Base-by-base conservation (phyloP, 2,113 vertebrate species). In the Hydropotes inermis region DNA sequence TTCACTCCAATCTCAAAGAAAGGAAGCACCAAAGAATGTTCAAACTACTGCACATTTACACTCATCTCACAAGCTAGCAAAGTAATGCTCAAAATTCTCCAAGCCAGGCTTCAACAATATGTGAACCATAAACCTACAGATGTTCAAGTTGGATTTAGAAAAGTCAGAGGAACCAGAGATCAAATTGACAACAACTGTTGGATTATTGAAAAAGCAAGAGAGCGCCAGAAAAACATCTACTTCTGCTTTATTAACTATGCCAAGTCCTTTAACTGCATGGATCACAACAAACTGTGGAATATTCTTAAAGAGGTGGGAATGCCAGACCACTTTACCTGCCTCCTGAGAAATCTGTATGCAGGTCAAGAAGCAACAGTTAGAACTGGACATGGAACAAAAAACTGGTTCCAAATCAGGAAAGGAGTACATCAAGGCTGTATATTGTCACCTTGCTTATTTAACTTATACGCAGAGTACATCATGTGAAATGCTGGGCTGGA, bases 11-110 rank as follows among this genome's bases (percentile, higher is more conserved):
- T 67, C 64, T 4, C 3, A 67, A 67, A 67, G 64, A 67, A 67
- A 67, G 64, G 64, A 3, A 67, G n/a, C 19, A 8, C 33, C 64
- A 67, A 67, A n/a, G 8, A n/a, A 67, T 5, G 16, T 5, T 67
- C 33, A 67, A 67, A n/a, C 0, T 9, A n/a, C 8, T 0, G 4
- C 8, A 67, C 16, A 67, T 5, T n/a, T 67, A 16, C 16, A 19
- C 16, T 67, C 33, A 67, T 67, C 2, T 67, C 33, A n/a, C 33
- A n/a, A 2, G 16, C 3, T 67, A n/a, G 60, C 3, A 16, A 64
- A 64, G 64, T n/a, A 67, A n/a, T 67, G 8, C n/a, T 67, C 16
- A n/a, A 67, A n/a, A n/a, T n/a, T 19, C 33, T 67, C 64, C 64
- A 67, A 67, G 33, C 33, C 64, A 67, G 33, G 8, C 64, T 67